These are phyloP conservation scores for Leucosticte australis DNA, from an alignment of 2,113 vertebrate species.

Conservation along the genomic window DNA sequence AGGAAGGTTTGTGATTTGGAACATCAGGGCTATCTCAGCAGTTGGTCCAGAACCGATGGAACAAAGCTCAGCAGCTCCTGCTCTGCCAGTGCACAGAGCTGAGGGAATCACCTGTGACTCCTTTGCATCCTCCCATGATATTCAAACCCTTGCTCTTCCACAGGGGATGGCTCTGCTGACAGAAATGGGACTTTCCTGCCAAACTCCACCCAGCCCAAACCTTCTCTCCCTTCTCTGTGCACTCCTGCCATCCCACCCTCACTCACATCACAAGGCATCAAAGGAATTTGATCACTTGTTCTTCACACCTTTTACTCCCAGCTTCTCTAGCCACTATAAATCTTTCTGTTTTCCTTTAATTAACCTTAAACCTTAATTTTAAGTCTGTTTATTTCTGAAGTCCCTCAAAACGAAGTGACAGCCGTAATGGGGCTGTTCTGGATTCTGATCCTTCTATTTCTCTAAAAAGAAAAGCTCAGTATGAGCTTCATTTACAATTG, in stretches of 20 bases:
- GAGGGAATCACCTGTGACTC: background rate
- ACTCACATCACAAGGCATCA: background rate
- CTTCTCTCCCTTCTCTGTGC: background rate
- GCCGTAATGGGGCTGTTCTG: background rate
- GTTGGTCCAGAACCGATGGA: background rate
- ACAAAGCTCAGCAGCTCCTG: background rate
- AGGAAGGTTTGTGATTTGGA: background rate
- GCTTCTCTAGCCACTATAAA: background rate
- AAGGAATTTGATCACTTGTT: background rate
- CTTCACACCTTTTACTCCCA: background rate
- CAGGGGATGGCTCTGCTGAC: background rate
- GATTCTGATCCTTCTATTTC: conserved; percentile 34
- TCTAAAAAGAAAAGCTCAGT: conserved; percentile 55
- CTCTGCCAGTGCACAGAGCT: background rate
- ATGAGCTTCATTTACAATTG: conserved; percentile 22
- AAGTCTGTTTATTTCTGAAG: background rate
- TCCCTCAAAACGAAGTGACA: background rate
- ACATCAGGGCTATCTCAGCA: background rate
- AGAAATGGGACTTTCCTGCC: background rate
- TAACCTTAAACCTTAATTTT: background rate
- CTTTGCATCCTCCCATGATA: background rate
- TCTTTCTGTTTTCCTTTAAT: conserved; percentile 14
- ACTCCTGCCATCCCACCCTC: background rate
- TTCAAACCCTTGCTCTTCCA: background rate
- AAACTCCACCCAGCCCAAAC: background rate